Evolutionary conservation across 2,888 invertebrate genomes (phyloP), one percentile per base, ranked within the genome.

Genomic region (Aporophyla nigra): DNA sequence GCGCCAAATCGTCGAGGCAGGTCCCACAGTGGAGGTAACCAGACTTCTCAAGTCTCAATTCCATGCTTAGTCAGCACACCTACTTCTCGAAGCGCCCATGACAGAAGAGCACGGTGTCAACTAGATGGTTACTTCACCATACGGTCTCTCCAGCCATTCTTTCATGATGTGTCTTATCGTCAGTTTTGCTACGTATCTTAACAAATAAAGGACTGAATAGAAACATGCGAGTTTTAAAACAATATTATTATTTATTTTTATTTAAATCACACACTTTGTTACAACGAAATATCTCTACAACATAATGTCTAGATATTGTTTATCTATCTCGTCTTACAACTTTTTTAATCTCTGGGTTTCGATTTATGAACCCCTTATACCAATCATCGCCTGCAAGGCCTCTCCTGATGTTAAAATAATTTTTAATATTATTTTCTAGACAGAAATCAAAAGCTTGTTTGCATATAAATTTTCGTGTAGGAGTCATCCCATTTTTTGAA

Each of bases 361-460:
- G 61, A 10, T 40, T n/a, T 24, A 78, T n/a, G 66, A 79, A 79
- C 7, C 24, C 46, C 9, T 4, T 19, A 49, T 49, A 65, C 7
- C 9, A 79, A 2, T 59, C 4, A 12, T 3, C 2, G 21, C 78
- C 73, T 14, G 78, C 80, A 24, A 71, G 40, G 6, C 76, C 75
- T 2, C 21, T 54, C 27, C 21, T 51, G 19, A n/a, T 62, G 24
- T 75, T 63, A 59, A 79, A 79, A 27, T 24, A 6, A 27, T 65
- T 19, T 59, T 59, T 53, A 24, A 79, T 69, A 6, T 59, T 59
- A 68, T 73, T 19, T 59, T 78, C 54, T 16, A 67, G 6, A 59
- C 78, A 78, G 56, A 58, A 79, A 10, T 73, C 70, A 51, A 73
- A 73, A 21, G 73, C 73, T 14, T 73, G 24, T 70, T 58, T 70